Percentiles rank a stretch among this genome's conserved stretches.
Evolutionary conservation across 2,797 vertebrate genomes (phyloP).

Genomic region (Pelobates cultripes): DNA sequence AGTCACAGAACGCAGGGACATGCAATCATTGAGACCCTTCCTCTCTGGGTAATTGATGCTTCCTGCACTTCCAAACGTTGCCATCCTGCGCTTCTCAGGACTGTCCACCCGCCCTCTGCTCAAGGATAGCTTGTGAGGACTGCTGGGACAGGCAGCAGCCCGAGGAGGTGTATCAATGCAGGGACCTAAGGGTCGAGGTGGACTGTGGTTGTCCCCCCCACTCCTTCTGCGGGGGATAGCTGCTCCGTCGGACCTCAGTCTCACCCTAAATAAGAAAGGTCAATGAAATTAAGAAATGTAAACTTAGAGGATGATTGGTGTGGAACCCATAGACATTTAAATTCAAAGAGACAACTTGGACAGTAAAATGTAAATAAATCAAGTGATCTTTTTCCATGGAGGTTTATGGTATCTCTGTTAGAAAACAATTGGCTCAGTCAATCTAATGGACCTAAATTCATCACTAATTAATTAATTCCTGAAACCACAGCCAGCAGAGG

Average conservation of each 20-base stretch:
- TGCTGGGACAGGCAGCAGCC: conserved; percentile 88
- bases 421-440: too few species aligned
- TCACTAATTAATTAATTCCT: too few species aligned
- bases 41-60: conserved; percentile 93
- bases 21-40: conserved; percentile 81
- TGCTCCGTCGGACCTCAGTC: conserved; percentile 88
- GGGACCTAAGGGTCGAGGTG: conserved; percentile 78
- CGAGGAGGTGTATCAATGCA: conserved; percentile 82
- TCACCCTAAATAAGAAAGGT: conserved; percentile 71
- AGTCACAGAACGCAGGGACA: conserved; percentile 78
- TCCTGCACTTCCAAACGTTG: conserved; percentile 88
- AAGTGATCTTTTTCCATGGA: too few species aligned
- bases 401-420: too few species aligned
- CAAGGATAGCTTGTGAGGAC: conserved; percentile 86
- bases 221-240: conserved; percentile 85
- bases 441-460: too few species aligned
- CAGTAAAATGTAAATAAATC: too few species aligned
- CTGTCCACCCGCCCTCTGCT: conserved; percentile 81
- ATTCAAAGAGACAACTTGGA: too few species aligned
- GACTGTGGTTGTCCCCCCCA: conserved; percentile 84
- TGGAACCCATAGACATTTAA: too few species aligned
- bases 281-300: not conserved
- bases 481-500: too few species aligned
- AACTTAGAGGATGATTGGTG: not conserved
- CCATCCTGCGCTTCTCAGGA: conserved; percentile 88